These are phyloP conservation scores for Lepidonotus clava DNA, from an alignment of 2,888 invertebrate genomes.

Conservation along the genomic window DNA sequence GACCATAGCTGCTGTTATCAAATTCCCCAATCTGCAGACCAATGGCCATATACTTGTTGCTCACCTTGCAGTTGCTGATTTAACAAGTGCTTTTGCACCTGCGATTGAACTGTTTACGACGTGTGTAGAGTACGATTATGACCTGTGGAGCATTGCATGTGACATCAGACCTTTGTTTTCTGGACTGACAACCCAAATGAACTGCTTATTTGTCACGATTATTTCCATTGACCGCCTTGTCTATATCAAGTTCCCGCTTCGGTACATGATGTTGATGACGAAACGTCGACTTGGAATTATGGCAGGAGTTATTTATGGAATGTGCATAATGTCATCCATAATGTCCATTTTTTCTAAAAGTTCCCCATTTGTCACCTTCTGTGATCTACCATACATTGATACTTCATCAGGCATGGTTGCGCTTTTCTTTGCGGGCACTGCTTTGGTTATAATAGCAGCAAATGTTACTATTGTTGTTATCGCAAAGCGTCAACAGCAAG, in stretches of 20 bases:
- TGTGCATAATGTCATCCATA: neutral
- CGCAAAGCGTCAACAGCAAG: neutral
- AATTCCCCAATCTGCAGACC: neutral
- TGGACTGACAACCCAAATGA: neutral
- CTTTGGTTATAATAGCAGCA: neutral
- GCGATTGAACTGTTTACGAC: neutral
- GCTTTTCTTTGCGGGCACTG: neutral
- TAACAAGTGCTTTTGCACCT: neutral
- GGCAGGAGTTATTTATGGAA: neutral
- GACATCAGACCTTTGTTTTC: neutral
- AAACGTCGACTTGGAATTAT: neutral
- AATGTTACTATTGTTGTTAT: neutral
- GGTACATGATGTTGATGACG: neutral
- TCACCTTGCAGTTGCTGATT: neutral
- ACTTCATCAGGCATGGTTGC: neutral
- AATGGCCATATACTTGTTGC: neutral
- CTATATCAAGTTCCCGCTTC: neutral
- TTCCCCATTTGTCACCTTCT: neutral
- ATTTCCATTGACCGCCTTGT: neutral
- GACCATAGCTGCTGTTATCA: neutral
- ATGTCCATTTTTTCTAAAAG: neutral
- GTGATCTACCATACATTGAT: neutral
- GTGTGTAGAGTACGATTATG: neutral
- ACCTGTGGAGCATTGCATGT: neutral
- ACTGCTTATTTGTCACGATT: neutral